phyloP scores from a whole-genome alignment of 2,888 invertebrate species.

The Prosapia bicincta region DNA sequence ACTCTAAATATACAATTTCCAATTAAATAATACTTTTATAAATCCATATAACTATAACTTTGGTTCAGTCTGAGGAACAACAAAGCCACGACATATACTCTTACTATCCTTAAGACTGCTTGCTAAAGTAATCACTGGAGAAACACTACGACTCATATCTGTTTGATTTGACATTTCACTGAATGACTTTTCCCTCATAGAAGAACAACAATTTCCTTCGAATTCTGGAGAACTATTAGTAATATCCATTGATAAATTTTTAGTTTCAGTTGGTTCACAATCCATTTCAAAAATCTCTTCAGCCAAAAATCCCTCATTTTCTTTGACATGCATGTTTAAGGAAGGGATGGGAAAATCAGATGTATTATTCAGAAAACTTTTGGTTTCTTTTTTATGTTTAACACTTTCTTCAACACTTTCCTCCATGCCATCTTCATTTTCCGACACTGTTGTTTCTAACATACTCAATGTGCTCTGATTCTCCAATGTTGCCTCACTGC shows the following conservation, averaged over 20 bases:
- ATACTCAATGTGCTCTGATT: not conserved
- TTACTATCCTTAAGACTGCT: slow-evolving; percentile 41
- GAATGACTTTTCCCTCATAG: not conserved
- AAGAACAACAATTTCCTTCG: not conserved
- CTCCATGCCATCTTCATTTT: not conserved
- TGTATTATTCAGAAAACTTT: not conserved
- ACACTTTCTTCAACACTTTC: not conserved
- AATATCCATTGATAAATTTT: not conserved
- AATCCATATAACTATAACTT: not conserved
- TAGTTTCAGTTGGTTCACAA: not conserved
- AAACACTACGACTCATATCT: not conserved
- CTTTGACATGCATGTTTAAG: not conserved
- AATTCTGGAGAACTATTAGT: not conserved
- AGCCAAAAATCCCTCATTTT: not conserved
- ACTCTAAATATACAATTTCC: not conserved
- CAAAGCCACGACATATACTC: slow-evolving; percentile 32
- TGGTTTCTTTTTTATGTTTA: not conserved
- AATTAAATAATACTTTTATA: not conserved
- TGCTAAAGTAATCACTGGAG: slow-evolving; percentile 44
- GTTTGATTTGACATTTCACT: not conserved
- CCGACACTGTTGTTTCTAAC: not conserved
- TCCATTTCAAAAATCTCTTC: not conserved
- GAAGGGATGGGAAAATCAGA: not conserved
- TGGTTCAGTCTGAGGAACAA: slow-evolving; percentile 5
- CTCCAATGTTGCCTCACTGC: slow-evolving; percentile 16